phyloP scores from a whole-genome alignment of 2,888 invertebrate species.

The Trissoscelio sp. region DNA sequence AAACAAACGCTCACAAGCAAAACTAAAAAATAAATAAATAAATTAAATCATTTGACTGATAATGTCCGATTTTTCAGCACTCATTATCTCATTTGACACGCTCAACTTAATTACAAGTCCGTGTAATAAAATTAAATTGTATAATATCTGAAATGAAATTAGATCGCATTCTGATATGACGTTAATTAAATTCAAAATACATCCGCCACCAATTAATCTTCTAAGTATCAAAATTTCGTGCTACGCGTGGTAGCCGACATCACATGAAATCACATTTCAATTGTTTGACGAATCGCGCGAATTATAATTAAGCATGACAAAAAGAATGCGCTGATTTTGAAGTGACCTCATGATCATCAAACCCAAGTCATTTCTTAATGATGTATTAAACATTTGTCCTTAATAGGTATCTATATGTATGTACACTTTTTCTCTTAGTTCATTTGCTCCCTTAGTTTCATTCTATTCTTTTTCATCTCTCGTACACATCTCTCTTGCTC shows the following conservation, averaged over 20 bases:
- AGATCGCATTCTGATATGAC: conserved; percentile 31
- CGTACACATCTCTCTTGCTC: conserved; percentile 67
- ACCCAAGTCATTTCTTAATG: conserved; percentile 24
- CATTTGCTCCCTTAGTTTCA: conserved; percentile 58
- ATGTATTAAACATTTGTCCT: conserved; percentile 39
- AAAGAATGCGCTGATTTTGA: not conserved
- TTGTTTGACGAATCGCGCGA: not conserved
- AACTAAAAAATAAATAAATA: too few relatives aligned
- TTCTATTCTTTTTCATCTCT: conserved; percentile 64
- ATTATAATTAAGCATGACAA: not conserved
- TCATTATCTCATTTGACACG: not conserved
- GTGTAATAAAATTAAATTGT: conserved; percentile 19
- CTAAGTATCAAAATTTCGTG: conserved; percentile 17
- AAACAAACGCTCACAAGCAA: too few relatives aligned
- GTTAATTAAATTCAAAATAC: conserved; percentile 35
- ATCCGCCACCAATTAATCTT: conserved; percentile 23
- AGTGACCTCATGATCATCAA: not conserved
- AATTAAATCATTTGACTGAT: too few relatives aligned
- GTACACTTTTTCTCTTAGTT: conserved; percentile 58
- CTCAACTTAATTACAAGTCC: not conserved
- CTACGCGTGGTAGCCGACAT: not conserved
- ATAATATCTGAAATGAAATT: conserved; percentile 33
- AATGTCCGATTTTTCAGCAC: too few relatives aligned
- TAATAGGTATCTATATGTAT: conserved; percentile 35
- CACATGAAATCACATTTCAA: conserved; percentile 4